Evolutionary conservation across 2,113 vertebrate species (phyloP).

Genomic region (Neodontobutis hainanensis): DNA sequence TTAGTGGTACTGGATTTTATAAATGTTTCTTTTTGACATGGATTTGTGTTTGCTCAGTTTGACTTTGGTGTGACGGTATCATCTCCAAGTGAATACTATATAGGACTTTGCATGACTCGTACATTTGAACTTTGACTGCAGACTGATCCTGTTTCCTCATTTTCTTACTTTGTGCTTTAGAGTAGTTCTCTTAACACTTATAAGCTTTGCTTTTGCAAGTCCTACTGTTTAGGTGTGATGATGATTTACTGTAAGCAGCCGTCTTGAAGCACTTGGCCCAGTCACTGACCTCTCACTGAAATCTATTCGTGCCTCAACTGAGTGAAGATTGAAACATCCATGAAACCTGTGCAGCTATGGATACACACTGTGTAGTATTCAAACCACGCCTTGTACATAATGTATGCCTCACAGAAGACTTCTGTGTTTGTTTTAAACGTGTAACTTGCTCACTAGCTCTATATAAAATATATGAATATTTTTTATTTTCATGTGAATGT

Average conservation of each 20-base stretch:
- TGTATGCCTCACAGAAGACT: conserved; percentile 75
- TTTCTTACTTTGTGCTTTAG: conserved; percentile 54
- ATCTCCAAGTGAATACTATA: conserved; percentile 38
- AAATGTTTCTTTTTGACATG: conserved; percentile 14
- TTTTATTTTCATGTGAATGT: conserved; percentile 73
- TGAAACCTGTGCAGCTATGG: conserved; percentile 75
- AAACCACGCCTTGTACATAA: conserved; percentile 80
- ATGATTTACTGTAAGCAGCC: conserved; percentile 68
- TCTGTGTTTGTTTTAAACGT: conserved; percentile 79
- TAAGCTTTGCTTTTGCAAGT: conserved; percentile 72
- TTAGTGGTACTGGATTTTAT: conserved; percentile 48
- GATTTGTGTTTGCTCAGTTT: conserved; percentile 54
- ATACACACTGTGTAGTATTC: conserved; percentile 81
- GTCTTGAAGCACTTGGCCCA: conserved; percentile 66
- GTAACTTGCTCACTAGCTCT: conserved; percentile 71
- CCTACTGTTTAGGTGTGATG: conserved; percentile 66
- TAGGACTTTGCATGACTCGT: conserved; percentile 67
- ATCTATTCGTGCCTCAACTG: conserved; percentile 76
- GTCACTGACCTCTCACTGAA: conserved; percentile 58
- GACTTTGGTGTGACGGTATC: conserved; percentile 46
- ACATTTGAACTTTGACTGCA: conserved; percentile 47
- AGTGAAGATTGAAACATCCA: conserved; percentile 72
- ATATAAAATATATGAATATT: conserved; percentile 63
- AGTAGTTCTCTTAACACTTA: conserved; percentile 56
- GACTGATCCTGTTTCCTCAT: conserved; percentile 47